Percentiles rank a stretch among this genome's conserved stretches.
Conservation (phyloP, 2,113 vertebrate species). For the Meles meles region DNA sequence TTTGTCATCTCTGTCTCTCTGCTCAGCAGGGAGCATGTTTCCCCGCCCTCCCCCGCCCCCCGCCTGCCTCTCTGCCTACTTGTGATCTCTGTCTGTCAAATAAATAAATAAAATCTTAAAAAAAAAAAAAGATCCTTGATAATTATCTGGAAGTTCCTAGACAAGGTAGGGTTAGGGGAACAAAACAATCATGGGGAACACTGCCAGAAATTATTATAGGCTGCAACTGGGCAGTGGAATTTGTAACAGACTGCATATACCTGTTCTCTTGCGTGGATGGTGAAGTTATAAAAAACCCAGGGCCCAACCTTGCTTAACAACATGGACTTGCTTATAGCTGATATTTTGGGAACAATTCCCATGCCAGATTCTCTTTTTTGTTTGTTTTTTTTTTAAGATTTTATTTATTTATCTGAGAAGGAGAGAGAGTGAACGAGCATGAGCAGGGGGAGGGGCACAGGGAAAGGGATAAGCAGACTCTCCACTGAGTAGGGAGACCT, state of each 20-base stretch:
- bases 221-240: not conserved
- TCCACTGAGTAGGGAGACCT: not conserved
- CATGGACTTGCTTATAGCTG: not conserved
- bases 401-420: not conserved
- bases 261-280: not conserved
- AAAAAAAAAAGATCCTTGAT: not conserved
- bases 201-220: not conserved
- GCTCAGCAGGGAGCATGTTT: no score
- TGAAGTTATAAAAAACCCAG: not conserved
- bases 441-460: not conserved
- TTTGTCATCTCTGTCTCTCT: no score
- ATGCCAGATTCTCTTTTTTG: no score
- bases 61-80: no score
- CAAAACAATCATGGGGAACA: not conserved
- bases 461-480: not conserved
- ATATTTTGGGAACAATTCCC: not conserved
- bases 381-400: no score
- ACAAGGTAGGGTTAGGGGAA: not conserved
- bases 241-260: not conserved
- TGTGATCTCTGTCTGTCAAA: no score
- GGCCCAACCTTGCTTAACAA: not conserved
- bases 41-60: fast-evolving
- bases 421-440: not conserved
- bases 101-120: no score
- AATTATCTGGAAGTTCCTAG: not conserved